Percentiles rank a stretch among this genome's conserved stretches.
phyloP scores from a whole-genome alignment of 2,113 vertebrate genomes.

The Gobiocypris rarus region DNA sequence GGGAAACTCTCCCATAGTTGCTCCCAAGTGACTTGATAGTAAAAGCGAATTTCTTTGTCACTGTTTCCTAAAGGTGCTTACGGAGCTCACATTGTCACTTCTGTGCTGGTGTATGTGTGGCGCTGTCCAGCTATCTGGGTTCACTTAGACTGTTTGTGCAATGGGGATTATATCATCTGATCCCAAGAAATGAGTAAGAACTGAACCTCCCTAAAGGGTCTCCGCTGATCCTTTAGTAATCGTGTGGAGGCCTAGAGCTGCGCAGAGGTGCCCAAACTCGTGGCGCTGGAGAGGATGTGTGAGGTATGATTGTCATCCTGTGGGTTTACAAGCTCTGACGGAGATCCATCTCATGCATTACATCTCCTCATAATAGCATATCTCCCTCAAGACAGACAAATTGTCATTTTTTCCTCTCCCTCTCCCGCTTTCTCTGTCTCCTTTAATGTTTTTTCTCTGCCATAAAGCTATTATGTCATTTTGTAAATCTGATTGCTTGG shows the following conservation, averaged over 20 bases:
- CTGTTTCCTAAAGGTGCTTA: not conserved
- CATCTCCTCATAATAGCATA: constrained; percentile 37
- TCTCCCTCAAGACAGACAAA: constrained; percentile 41
- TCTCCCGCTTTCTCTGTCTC: constrained; percentile 10
- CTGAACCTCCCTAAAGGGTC: constrained; percentile 11
- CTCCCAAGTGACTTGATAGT: not conserved
- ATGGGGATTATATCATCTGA: constrained; percentile 26
- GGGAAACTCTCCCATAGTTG: not conserved
- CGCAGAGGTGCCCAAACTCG: constrained; percentile 14
- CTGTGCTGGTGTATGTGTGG: not conserved
- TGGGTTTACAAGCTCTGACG: constrained; percentile 40
- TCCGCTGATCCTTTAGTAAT: constrained; percentile 29
- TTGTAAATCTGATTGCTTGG: constrained; percentile 59
- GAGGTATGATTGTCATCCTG: constrained; percentile 27
- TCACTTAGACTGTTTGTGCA: constrained; percentile 16
- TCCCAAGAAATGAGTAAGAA: constrained; percentile 35
- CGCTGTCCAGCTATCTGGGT: constrained; percentile 21
- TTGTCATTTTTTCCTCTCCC: constrained; percentile 34
- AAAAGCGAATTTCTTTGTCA: not conserved
- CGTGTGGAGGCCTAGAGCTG: constrained; percentile 9
- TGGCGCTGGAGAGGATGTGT: constrained; percentile 18
- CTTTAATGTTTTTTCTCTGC: constrained; percentile 25
- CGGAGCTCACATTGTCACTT: not conserved
- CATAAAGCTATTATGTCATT: constrained; percentile 64
- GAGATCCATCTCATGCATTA: constrained; percentile 39